phyloP scores from a whole-genome alignment of 2,797 vertebrate species.

The Rhyacichthys aspro region DNA sequence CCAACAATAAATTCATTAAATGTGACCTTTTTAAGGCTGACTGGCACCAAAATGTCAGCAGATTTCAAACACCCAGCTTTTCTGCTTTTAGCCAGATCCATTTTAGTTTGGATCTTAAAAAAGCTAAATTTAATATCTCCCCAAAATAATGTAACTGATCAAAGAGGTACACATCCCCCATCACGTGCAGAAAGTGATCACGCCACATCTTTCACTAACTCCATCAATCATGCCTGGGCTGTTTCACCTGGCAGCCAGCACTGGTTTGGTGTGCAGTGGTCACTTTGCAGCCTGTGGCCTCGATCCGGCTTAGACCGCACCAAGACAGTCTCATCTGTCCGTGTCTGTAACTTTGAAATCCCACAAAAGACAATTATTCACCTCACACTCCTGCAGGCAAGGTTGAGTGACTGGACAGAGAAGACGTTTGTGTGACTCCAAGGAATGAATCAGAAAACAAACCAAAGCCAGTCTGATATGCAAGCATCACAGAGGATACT shows the following conservation, averaged over 20 bases:
- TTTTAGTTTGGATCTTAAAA: too few species aligned
- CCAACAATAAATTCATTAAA: too few species aligned
- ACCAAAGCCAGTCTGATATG: background rate
- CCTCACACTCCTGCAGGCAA: constrained; percentile 40
- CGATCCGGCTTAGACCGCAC: constrained; percentile 7
- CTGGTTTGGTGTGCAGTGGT: constrained; percentile 13
- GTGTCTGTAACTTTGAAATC: constrained; percentile 43
- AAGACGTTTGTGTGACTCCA: constrained; percentile 19
- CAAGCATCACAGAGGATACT: background rate
- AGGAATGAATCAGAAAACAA: background rate
- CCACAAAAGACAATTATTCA: constrained; percentile 45
- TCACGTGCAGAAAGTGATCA: constrained; percentile 13
- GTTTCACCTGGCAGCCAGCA: constrained; percentile 2
- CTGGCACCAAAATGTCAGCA: too few species aligned
- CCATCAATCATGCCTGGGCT: background rate
- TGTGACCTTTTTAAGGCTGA: too few species aligned
- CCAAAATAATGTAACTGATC: background rate
- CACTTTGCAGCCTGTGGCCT: constrained; percentile 21
- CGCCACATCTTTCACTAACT: constrained; percentile 7
- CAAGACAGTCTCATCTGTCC: constrained; percentile 52
- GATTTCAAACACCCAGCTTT: too few species aligned
- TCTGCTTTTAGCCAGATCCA: too few species aligned
- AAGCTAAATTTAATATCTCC: too few species aligned
- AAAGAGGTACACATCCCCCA: background rate
- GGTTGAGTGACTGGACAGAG: constrained; percentile 49